Percentiles rank a stretch among this genome's conserved stretches.
Conservation (phyloP, 2,888 invertebrate genomes). For the Polydrusus pterygomalis region DNA sequence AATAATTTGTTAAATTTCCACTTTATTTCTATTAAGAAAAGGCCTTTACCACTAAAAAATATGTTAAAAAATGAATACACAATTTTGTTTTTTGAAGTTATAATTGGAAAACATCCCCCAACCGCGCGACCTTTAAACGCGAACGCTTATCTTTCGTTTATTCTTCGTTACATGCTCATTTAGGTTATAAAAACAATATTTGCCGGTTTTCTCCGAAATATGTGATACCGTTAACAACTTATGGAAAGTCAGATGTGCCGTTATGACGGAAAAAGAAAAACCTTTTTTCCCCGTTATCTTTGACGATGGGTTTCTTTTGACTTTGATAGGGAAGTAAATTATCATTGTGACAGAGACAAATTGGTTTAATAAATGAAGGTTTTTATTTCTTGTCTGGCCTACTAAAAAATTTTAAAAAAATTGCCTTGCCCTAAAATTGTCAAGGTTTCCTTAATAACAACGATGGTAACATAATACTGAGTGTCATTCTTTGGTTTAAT, state of each 20-base stretch:
- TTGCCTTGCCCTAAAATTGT: no score
- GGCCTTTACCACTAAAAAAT: no score
- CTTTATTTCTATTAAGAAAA: no score
- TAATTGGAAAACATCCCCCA: slow-evolving; percentile 3
- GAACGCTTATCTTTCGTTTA: neutral
- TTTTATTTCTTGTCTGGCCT: neutral
- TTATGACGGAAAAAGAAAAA: slow-evolving; percentile 9
- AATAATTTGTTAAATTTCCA: no score
- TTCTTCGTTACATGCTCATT: slow-evolving; percentile 2
- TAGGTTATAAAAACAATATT: slow-evolving; percentile 1
- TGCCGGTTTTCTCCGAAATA: neutral
- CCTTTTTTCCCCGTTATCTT: slow-evolving; percentile 16
- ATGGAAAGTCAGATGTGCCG: slow-evolving; percentile 13
- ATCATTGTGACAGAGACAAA: slow-evolving; percentile 8
- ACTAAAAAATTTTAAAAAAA: neutral
- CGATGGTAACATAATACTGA: no score
- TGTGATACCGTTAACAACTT: slow-evolving; percentile 9
- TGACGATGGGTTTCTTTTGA: slow-evolving; percentile 8
- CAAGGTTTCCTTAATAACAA: no score
- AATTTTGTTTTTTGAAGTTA: neutral
- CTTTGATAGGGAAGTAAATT: slow-evolving; percentile 1
- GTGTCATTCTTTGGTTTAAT: no score
- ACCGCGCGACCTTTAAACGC: neutral
- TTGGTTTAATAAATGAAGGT: slow-evolving; percentile 2
- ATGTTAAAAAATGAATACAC: no score